A percentile compares a stretch with the other conserved stretches of the same genome.
Conservation (phyloP, 2,888 invertebrate genomes). For the Euplagia quadripunctaria region DNA sequence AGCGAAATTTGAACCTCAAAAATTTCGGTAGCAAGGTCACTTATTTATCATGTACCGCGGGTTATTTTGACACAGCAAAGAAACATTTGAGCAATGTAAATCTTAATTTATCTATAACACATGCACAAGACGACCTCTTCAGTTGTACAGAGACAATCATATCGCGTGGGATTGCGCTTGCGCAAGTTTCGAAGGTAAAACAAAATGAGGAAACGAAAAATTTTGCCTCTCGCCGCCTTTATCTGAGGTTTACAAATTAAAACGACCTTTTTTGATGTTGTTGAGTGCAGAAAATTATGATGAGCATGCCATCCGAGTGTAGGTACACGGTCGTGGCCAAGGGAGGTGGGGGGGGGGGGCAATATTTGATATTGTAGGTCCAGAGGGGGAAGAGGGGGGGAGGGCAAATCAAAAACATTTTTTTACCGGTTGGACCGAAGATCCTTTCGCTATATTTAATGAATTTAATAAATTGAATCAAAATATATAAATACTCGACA, state of each 20-base stretch:
- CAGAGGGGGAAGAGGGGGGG: no score
- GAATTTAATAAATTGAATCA: no score
- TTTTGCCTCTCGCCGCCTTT: slow-evolving; percentile 18
- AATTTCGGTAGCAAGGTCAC: not conserved
- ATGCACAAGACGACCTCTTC: slow-evolving; percentile 20
- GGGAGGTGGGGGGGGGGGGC: no score
- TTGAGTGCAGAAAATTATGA: slow-evolving; percentile 33
- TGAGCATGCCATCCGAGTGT: slow-evolving; percentile 14
- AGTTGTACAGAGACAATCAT: slow-evolving; percentile 18
- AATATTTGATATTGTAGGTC: no score
- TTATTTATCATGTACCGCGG: not conserved
- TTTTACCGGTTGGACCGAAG: no score
- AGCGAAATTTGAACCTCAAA: not conserved
- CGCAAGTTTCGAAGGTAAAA: slow-evolving; percentile 26
- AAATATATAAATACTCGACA: no score
- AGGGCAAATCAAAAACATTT: no score
- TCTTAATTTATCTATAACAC: slow-evolving; percentile 25
- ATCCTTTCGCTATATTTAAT: no score
- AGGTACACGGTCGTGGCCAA: no score
- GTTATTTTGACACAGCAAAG: slow-evolving; percentile 3
- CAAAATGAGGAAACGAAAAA: slow-evolving; percentile 27
- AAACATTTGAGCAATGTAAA: slow-evolving; percentile 18
- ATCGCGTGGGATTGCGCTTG: slow-evolving; percentile 26
- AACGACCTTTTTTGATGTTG: slow-evolving; percentile 26
- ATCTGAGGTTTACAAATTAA: slow-evolving; percentile 16